Evolutionary conservation across 2,797 vertebrate genomes (phyloP).

Genomic region (Eulemur albifrons): DNA sequence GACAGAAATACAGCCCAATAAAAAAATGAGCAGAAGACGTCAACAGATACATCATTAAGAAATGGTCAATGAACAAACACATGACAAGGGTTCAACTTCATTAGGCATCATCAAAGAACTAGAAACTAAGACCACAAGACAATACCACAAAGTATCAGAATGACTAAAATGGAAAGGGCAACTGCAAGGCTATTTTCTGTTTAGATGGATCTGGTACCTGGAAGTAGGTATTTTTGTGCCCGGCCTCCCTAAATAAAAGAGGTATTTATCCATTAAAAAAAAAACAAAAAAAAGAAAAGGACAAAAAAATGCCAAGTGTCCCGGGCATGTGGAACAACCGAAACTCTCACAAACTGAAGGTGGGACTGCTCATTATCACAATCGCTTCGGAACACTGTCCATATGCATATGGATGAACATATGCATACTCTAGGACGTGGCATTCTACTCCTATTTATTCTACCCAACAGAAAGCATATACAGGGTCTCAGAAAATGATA

Average conservation of each 20-base stretch:
- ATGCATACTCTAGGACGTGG: background rate
- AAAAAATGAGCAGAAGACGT: background rate
- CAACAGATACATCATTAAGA: background rate
- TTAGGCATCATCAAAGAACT: background rate
- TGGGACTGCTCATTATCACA: background rate
- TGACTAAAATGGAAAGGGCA: background rate
- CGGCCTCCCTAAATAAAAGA: constrained; percentile 23
- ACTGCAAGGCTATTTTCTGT: constrained; percentile 53
- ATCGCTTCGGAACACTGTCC: background rate
- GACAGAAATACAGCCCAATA: background rate
- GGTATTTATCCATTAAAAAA: background rate
- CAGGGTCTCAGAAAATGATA: background rate
- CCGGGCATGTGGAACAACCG: background rate
- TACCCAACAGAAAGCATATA: background rate
- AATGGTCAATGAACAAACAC: background rate
- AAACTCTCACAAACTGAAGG: background rate
- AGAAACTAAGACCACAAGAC: background rate
- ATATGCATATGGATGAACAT: background rate
- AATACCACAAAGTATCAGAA: background rate
- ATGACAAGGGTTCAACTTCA: background rate
- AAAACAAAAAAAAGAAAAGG: too few relatives aligned
- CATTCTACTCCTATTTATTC: background rate
- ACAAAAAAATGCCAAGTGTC: background rate
- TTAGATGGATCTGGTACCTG: constrained; percentile 22
- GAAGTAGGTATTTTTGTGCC: constrained; percentile 40